Conservation (phyloP, 2,797 vertebrate genomes). For the Hoplostethus atlanticus region DNA sequence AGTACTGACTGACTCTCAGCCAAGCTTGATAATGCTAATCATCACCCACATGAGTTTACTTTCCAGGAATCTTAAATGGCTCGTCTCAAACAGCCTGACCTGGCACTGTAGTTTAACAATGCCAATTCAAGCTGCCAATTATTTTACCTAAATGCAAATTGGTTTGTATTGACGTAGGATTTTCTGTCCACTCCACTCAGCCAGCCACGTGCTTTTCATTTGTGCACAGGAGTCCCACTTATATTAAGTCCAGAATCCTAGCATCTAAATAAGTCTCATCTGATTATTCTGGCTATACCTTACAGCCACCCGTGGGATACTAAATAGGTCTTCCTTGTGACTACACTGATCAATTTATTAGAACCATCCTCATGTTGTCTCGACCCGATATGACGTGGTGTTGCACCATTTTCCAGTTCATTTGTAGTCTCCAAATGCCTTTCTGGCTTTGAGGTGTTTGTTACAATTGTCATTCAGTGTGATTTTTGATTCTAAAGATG, state of each 20-base stretch:
- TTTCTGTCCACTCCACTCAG: not conserved
- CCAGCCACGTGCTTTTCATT: conserved; percentile 7
- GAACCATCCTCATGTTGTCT: conserved; percentile 2
- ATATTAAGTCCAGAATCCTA: not conserved
- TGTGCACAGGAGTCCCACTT: not conserved
- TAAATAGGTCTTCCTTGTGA: conserved; percentile 7
- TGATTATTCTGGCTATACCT: not conserved
- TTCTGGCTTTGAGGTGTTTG: too few species aligned
- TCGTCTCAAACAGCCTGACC: conserved; percentile 20
- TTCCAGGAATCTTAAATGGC: conserved; percentile 51
- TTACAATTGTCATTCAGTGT: too few species aligned
- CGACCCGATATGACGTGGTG: not conserved
- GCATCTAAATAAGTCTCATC: conserved; percentile 9
- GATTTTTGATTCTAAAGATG: too few species aligned
- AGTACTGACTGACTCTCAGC: conserved; percentile 31
- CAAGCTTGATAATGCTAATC: conserved; percentile 61
- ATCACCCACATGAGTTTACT: conserved; percentile 49
- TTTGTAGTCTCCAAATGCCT: not conserved
- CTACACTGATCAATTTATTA: not conserved
- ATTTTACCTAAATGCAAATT: conserved; percentile 7
- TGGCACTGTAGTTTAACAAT: conserved; percentile 15
- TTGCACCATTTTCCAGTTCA: not conserved
- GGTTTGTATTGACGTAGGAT: conserved; percentile 8
- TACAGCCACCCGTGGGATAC: conserved; percentile 4
- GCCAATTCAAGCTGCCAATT: conserved; percentile 18